Base-by-base conservation (phyloP, 1,140 invertebrate genomes). In the Drosophila kepulauana region DNA sequence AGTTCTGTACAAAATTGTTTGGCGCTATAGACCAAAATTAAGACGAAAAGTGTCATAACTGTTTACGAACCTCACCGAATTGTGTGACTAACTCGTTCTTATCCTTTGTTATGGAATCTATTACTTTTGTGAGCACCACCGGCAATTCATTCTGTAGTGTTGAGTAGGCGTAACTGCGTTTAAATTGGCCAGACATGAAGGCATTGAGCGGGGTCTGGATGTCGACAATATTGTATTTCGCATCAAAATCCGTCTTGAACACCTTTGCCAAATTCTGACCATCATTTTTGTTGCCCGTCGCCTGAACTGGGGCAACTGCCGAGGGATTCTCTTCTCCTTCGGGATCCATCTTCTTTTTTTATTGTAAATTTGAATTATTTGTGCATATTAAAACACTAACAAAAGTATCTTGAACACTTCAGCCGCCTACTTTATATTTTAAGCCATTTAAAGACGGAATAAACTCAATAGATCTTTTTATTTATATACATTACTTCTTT, bases 91-190 rank as follows among this genome's bases (percentile, higher is more conserved):
- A 95, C 67, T 95, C 93, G 28, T 95, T 93, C 87, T 97, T 97
- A 78, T 96, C 95, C 81, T 95, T 94, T 48, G 95, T 96, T 41
- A 98, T 79, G 57, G 94, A 94, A 93, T 99, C 98, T 75, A 99
- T 96, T n/a, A 98, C 94, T 94, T 96, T 96, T 1, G 98, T 98
- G 64, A 99, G 89, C 82, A 98, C 99, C 0, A 99, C 94, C 38
- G 98, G 98, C 66, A 98, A 92, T 70, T 98, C 94, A 82, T 98
- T 97, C 82, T 96, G 97, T 5, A 99, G 93, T 0, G 97, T 97
- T 71, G 94, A 93, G 92, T 97, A 98, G 7, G 97, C 98, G 94
- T 97, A 98, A 90, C 97, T 97, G 92, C 97, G 77, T 56, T 86
- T 84, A 62, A 85, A 91, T 2, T 78, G 79, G 3, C 88, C 91